These are phyloP conservation scores for Dipodomys stephensi DNA, from an alignment of 2,113 vertebrate genomes.

Conservation along the genomic window DNA sequence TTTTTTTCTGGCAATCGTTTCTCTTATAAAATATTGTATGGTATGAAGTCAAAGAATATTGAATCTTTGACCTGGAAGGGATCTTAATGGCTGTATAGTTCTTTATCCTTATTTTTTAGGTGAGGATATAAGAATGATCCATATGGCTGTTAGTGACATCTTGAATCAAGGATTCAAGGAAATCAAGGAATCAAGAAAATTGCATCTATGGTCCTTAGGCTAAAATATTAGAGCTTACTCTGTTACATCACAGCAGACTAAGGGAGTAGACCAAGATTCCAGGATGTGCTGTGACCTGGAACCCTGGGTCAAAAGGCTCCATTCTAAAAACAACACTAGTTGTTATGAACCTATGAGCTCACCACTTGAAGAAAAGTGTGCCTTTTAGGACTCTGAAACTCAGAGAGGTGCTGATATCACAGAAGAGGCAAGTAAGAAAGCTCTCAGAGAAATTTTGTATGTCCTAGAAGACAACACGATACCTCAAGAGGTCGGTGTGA, in stretches of 20 bases:
- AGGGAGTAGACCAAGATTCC: neutral
- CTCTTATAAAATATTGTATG: neutral
- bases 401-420: neutral
- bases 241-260: neutral
- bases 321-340: neutral
- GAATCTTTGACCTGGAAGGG: neutral
- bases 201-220: neutral
- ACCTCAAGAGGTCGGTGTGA: too few species aligned
- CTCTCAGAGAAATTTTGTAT: neutral
- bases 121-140: neutral
- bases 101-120: neutral
- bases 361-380: neutral
- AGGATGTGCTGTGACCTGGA: too few species aligned
- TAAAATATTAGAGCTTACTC: neutral
- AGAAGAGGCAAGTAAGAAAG: neutral
- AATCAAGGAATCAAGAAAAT: neutral
- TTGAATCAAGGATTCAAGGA: neutral
- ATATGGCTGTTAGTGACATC: too few species aligned
- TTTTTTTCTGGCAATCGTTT: conserved; percentile 2
- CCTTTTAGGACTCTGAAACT: neutral
- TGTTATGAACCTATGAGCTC: neutral
- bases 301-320: neutral
- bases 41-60: neutral
- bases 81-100: neutral
- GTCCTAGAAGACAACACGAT: neutral